Percentiles rank a stretch among this genome's conserved stretches.
These are phyloP conservation scores for Eospalax fontanierii DNA, from an alignment of 2,797 vertebrate species.

Conservation along the genomic window DNA sequence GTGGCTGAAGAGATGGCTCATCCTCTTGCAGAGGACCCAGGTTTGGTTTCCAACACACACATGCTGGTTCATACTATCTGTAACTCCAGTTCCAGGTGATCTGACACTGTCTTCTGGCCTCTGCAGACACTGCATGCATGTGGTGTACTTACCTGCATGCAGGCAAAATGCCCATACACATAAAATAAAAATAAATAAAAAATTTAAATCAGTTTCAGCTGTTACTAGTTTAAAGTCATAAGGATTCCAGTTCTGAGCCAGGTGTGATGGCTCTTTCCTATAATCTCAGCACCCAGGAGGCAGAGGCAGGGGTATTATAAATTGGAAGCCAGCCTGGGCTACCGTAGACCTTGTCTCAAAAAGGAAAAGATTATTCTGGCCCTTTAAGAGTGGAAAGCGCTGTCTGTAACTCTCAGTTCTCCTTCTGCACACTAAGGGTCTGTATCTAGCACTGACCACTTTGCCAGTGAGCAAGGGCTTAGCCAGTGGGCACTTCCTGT, in stretches of 20 bases:
- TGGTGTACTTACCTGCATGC: too few relatives aligned
- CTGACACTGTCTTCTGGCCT: too few relatives aligned
- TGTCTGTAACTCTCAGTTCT: background rate
- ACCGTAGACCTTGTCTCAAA: background rate
- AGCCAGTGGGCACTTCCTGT: constrained; percentile 42
- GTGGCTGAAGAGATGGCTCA: too few relatives aligned
- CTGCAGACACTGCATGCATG: too few relatives aligned
- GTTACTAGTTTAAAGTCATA: constrained; percentile 26
- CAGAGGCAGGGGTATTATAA: background rate
- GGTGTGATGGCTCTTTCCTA: background rate
- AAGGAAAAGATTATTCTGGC: background rate
- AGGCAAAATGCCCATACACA: too few relatives aligned
- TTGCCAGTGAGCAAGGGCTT: constrained; percentile 33
- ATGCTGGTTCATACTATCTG: too few relatives aligned
- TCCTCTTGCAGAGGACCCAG: too few relatives aligned
- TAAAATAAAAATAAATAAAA: too few relatives aligned
- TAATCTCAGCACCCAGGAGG: background rate
- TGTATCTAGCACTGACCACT: background rate
- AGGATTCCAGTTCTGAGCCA: background rate
- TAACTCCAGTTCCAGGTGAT: too few relatives aligned
- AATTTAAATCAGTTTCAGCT: background rate
- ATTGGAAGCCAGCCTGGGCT: background rate
- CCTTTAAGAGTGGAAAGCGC: background rate
- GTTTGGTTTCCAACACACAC: too few relatives aligned
- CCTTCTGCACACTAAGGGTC: background rate